Base-by-base conservation (phyloP, 2,797 vertebrate species). In the Crenichthys baileyi region DNA sequence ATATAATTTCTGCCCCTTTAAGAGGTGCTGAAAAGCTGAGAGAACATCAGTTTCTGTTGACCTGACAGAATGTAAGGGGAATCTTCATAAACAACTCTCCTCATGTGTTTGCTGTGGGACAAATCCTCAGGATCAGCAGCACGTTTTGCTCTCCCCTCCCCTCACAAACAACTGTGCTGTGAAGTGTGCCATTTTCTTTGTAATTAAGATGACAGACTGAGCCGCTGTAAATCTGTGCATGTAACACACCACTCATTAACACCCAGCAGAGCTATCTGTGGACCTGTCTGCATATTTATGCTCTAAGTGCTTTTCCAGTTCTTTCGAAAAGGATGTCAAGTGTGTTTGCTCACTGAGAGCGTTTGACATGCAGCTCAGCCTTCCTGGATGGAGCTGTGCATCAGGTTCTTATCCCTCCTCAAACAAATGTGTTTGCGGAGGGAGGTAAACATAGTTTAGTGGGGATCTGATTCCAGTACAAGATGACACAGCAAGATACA, bases 271-370 rank as follows among this genome's bases (percentile, higher is more conserved):
- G 85, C 65, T 76, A 83, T 84, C 77, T 79, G 61, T 75, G 70
- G 72, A 86, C 78, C 85, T 20, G 76, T 73, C 81, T 86, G 85
- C 88, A 83, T 89, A 83, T 89, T 91, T 63, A 87, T 90, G 80
- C 86, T 75, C 44, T 16, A 84, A 80, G 82, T 67, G 80, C 84
- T 83, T 82, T 74, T 89, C 82, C 72, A 24, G 8, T 68, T 85
- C 77, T 89, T 87, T 84, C 90, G 13, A 51, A 48, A 29, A 67
- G 72, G 91, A 86, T 0, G 0, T 44, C 3, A 58, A 73, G 80
- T 88, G 86, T 84, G 86, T 84, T 88, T 87, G 83, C 80, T 90
- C 46, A 76, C 31, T 58, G 79, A 82, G 82, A 68, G 70, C 82
- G 84, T 88, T 88, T 87, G 86, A 88, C 83, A 88, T 83, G 85